Evolutionary conservation across 53 echinoderm and acorn worm species (phyloP), one percentile per base, ranked within the genome.

Genomic region (Holothuria leucospilota): DNA sequence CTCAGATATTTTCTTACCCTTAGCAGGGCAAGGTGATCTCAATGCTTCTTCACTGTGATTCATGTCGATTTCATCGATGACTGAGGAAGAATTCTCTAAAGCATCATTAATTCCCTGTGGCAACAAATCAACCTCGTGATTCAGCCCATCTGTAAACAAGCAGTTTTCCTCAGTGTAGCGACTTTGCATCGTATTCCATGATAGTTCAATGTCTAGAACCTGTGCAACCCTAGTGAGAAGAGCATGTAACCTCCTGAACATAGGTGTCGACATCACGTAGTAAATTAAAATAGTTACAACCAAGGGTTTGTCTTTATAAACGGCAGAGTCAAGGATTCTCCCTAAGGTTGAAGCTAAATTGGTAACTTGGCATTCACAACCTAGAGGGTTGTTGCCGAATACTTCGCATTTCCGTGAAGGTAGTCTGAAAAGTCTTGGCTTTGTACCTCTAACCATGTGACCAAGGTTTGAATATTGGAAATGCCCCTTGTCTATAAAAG

Each of bases 181-280:
- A 21, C 59, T 59, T 38, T 80, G 80, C 30, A 80, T 80, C 38
- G 80, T 80, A 29, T 80, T 60, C 80, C 80, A 80, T 29, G 16
- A 13, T 29, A 80, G 59, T 29, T 26, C 28, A 38, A 80, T 80
- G 4, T 29, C 58, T 20, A 80, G 39, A 14, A 59, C 60, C 4
- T 34, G 21, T 24, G 53, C 52, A 34, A 80, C 80, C 2, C 59
- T 38, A 4, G 38, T 28, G 52, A 80, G 4, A 27, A 80, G 29
- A 6, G 13, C 21, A 21, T 13, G 30, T 9, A 80, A 29, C 59
- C 80, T 59, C 39, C 27, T 28, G 56, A 80, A 80, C 80, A 80
- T 80, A 6, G 38, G 58, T 28, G 53, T 60, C 24, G 80, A 80
- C 80, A 80, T 80, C 20, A 80, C 80, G 38, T 80, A 80, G 30